These are phyloP conservation scores for Proterorhinus semilunaris DNA, from an alignment of 2,113 vertebrate genomes.

Conservation along the genomic window DNA sequence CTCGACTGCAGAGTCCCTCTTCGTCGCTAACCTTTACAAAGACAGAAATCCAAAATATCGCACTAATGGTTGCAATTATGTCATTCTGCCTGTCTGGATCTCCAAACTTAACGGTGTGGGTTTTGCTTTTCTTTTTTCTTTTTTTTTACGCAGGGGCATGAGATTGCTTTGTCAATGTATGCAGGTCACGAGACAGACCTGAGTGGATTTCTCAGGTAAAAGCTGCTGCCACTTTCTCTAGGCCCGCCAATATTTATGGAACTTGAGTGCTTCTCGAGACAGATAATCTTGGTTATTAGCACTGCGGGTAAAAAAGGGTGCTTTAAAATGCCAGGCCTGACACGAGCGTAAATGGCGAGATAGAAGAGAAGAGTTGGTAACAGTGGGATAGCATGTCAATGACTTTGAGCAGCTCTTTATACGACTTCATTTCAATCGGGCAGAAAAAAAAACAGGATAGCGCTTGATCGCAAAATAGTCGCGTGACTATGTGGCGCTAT, in stretches of 20 bases:
- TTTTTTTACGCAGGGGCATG: neutral
- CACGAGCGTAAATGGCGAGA: slow-evolving; percentile 11
- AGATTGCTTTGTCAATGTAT: slow-evolving; percentile 21
- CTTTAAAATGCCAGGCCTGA: slow-evolving; percentile 37
- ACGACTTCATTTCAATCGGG: neutral
- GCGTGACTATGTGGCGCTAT: too few relatives aligned
- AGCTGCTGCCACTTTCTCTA: slow-evolving; percentile 38
- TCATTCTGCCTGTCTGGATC: slow-evolving; percentile 22
- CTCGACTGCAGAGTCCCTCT: slow-evolving; percentile 6
- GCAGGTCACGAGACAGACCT: slow-evolving; percentile 16
- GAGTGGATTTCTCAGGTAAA: slow-evolving; percentile 50
- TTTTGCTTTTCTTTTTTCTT: neutral
- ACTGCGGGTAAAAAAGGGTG: slow-evolving; percentile 30
- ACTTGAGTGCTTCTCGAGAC: slow-evolving; percentile 39
- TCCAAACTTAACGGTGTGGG: slow-evolving; percentile 29
- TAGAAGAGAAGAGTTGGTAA: neutral
- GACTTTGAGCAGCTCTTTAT: neutral
- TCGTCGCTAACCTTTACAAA: slow-evolving; percentile 29
- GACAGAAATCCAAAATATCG: slow-evolving; percentile 44
- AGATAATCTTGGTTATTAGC: slow-evolving; percentile 48
- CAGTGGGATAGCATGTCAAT: neutral
- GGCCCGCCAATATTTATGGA: slow-evolving; percentile 39
- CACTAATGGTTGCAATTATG: slow-evolving; percentile 47
- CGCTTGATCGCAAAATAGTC: too few relatives aligned
- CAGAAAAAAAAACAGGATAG: too few relatives aligned